These are phyloP conservation scores for Nixonia krombeini DNA, from an alignment of 1,140 invertebrate genomes.

Conservation along the genomic window DNA sequence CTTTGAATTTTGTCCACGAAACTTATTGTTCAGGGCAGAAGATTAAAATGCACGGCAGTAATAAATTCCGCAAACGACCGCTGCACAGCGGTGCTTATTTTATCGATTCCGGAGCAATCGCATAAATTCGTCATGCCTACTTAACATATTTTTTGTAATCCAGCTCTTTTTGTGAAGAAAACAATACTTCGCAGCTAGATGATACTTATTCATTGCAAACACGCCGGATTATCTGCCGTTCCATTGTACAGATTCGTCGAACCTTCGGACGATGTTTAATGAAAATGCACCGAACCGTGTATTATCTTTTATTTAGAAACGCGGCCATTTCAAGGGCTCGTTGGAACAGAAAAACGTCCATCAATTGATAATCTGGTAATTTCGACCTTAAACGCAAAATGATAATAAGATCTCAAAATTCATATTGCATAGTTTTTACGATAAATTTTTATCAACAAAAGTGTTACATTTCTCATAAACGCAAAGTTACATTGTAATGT, in stretches of 20 bases:
- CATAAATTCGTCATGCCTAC: neutral
- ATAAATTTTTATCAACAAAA: no score
- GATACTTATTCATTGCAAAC: constrained; percentile 43
- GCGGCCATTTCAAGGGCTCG: constrained; percentile 25
- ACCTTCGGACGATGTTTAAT: constrained; percentile 39
- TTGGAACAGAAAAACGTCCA: constrained; percentile 23
- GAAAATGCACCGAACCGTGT: constrained; percentile 40
- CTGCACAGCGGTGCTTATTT: no score
- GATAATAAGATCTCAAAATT: no score
- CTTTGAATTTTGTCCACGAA: no score
- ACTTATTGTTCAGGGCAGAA: no score
- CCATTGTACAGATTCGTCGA: constrained; percentile 39
- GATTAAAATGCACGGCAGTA: no score
- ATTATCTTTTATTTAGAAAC: constrained; percentile 42
- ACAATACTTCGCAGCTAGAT: constrained; percentile 34
- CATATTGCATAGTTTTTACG: no score
- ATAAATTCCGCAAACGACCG: no score
- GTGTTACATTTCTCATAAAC: no score
- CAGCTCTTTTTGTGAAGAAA: constrained; percentile 26
- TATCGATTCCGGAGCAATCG: no score
- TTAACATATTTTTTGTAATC: constrained; percentile 21
- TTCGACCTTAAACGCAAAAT: no score
- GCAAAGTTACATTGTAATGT: neutral
- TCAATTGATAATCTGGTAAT: constrained; percentile 11
- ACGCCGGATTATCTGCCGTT: constrained; percentile 36